These are phyloP conservation scores for Stegostoma tigrinum DNA, from an alignment of 2,113 vertebrate species.

Conservation along the genomic window DNA sequence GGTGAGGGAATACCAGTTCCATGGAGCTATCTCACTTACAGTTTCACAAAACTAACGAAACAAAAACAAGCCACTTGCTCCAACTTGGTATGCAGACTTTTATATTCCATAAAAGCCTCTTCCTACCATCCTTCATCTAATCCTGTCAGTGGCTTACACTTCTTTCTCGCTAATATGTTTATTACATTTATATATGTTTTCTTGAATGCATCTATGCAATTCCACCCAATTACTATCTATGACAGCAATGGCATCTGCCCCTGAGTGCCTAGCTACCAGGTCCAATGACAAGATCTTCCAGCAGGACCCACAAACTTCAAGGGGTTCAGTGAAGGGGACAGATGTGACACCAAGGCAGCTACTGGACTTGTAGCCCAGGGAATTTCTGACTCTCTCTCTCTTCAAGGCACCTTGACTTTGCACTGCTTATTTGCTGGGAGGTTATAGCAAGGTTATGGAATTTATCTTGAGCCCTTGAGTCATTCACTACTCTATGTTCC, in stretches of 20 bases:
- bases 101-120: neutral
- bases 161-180: neutral
- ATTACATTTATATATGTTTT: neutral
- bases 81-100: neutral
- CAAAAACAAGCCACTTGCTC: too few relatives aligned
- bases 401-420: neutral
- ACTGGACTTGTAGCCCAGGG: neutral
- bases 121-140: neutral
- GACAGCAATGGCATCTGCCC: neutral
- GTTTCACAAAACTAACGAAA: neutral
- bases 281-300: neutral
- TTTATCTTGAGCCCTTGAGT: neutral
- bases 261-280: neutral
- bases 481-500: neutral
- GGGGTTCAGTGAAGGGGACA: neutral
- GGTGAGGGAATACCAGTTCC: too few relatives aligned
- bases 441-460: neutral
- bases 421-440: neutral
- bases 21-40: neutral
- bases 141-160: neutral
- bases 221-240: neutral
- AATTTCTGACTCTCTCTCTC: neutral
- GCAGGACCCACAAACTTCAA: neutral
- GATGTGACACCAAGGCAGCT: too few relatives aligned
- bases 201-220: neutral